Evolutionary conservation across 2,113 vertebrate species (phyloP).

Genomic region (Grantiella picta): DNA sequence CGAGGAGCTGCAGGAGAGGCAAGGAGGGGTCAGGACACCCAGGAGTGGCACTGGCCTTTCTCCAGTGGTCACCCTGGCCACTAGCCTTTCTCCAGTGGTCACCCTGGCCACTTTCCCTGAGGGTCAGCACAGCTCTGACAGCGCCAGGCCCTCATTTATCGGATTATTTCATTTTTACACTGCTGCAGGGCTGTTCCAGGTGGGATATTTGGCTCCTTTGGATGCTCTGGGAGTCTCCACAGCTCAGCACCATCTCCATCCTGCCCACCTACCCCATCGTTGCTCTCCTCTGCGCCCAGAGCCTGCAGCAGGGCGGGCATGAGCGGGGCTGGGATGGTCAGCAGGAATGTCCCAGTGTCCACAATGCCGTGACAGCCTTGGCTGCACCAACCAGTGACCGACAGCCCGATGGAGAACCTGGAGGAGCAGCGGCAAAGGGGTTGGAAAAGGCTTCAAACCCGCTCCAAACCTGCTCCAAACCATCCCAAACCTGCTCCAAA

Average conservation of each 20-base stretch:
- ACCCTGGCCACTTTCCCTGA: rapidly evolving
- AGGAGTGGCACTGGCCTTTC: neutral
- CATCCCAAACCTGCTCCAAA: too few relatives aligned
- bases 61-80: rapidly evolving
- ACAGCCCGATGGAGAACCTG: conserved; percentile 58
- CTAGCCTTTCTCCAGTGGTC: rapidly evolving
- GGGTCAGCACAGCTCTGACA: neutral
- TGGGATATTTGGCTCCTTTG: neutral
- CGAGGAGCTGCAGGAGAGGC: neutral
- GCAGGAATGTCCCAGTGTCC: conserved; percentile 53
- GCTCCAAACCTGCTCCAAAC: neutral
- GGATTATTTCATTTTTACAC: neutral
- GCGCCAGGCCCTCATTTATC: neutral
- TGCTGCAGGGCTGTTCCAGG: neutral
- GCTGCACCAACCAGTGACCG: conserved; percentile 47
- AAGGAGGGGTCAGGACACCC: neutral
- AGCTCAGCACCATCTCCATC: neutral
- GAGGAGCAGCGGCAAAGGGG: neutral
- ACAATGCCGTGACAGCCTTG: conserved; percentile 59
- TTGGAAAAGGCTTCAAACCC: neutral
- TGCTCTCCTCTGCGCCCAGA: neutral
- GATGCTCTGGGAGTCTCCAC: neutral
- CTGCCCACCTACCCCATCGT: conserved; percentile 31
- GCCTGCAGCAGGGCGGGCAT: conserved; percentile 36
- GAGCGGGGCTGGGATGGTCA: conserved; percentile 56